Evolutionary conservation across 2,888 invertebrate species (phyloP).

Genomic region (Stenolophus ochropezus): DNA sequence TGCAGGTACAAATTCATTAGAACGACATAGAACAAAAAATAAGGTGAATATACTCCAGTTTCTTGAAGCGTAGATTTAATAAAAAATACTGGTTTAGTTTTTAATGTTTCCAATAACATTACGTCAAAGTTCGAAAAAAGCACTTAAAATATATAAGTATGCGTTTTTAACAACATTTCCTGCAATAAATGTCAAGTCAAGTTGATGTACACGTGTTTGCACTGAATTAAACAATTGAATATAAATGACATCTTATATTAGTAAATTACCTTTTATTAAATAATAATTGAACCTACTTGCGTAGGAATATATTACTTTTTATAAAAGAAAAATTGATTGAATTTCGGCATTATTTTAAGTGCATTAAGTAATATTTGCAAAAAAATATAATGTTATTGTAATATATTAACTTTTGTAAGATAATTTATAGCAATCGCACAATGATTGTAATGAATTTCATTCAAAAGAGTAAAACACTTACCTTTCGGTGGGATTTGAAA

Average conservation of each 20-base stretch:
- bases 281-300: not conserved
- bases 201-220: not conserved
- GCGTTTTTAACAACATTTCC: not conserved
- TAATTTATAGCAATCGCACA: too few species aligned
- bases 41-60: not conserved
- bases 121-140: not conserved
- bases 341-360: not conserved
- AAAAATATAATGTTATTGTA: too few species aligned
- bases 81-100: not conserved
- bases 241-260: not conserved
- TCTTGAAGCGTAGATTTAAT: not conserved
- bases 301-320: not conserved
- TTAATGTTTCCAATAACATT: too few species aligned
- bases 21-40: conserved; percentile 16
- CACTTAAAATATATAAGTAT: not conserved
- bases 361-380: not conserved
- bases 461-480: not conserved
- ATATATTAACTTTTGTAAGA: too few species aligned
- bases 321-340: not conserved
- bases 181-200: not conserved
- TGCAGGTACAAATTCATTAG: not conserved
- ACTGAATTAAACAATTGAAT: not conserved
- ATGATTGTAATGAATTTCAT: not conserved
- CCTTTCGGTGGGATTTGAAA: not conserved
- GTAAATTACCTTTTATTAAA: not conserved